Evolutionary conservation across 1,140 invertebrate genomes (phyloP).

Genomic region (Brachionus calyciflorus): DNA sequence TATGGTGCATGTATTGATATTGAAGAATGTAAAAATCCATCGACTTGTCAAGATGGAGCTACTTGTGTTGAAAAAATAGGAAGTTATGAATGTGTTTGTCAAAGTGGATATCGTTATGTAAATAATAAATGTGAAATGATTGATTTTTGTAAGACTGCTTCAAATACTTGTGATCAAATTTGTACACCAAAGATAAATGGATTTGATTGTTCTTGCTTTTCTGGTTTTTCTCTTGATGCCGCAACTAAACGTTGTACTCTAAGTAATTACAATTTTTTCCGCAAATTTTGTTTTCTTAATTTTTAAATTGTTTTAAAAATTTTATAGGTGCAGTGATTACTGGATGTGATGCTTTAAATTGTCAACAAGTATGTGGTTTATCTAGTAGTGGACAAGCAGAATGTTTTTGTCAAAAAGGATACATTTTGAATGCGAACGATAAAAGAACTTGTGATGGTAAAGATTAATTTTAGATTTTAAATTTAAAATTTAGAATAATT

Average conservation of each 20-base stretch:
- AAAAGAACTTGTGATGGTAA: not conserved
- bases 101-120: not conserved
- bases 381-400: not conserved
- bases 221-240: not conserved
- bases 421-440: too few species aligned
- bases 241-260: not conserved
- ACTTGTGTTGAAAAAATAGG: not conserved
- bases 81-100: conserved; percentile 1
- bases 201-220: not conserved
- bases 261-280: too few species aligned
- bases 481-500: too few species aligned
- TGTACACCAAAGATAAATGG: not conserved
- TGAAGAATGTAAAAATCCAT: not conserved
- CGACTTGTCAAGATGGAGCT: not conserved
- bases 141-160: conserved; percentile 21
- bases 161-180: conserved; percentile 24
- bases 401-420: not conserved
- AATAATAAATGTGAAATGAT: not conserved
- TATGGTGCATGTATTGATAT: not conserved
- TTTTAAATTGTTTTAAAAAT: not conserved
- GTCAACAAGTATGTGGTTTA: not conserved
- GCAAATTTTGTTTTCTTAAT: not conserved
- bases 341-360: not conserved
- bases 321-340: not conserved
- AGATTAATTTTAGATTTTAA: not conserved